A percentile compares a stretch with the other conserved stretches of the same genome.
Evolutionary conservation across 2,888 invertebrate species (phyloP).

Genomic region (Galerucella pusilla): DNA sequence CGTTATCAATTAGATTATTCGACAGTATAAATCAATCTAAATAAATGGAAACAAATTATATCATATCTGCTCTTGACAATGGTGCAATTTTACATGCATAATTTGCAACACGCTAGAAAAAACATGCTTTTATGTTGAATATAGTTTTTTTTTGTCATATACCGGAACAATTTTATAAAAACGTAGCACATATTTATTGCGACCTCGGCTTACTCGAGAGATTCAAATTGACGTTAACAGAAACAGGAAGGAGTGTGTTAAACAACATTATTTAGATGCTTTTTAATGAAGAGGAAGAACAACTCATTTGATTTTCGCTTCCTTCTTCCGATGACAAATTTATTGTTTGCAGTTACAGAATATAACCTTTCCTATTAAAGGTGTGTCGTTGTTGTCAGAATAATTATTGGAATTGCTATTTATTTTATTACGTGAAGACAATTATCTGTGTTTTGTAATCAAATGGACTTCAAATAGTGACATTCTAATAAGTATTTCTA

Average conservation of each 20-base stretch:
- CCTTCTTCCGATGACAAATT: constrained; percentile 11
- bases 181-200: not conserved
- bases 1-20: too few species aligned
- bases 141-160: not conserved
- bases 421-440: not conserved
- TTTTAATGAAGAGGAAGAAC: constrained; percentile 11
- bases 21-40: too few species aligned
- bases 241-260: constrained; percentile 13
- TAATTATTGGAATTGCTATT: not conserved
- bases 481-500: not conserved
- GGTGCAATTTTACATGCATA: too few species aligned
- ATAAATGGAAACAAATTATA: too few species aligned
- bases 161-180: not conserved
- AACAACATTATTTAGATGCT: constrained; percentile 1
- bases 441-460: not conserved
- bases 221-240: not conserved
- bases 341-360: not conserved
- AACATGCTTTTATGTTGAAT: not conserved
- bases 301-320: constrained; percentile 9
- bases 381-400: not conserved
- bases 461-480: not conserved
- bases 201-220: constrained; percentile 8
- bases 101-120: not conserved
- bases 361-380: not conserved
- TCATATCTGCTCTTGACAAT: too few species aligned